A percentile compares a stretch with the other conserved stretches of the same genome.
Evolutionary conservation across 2,113 vertebrate species (phyloP).

Genomic region (Sorex fumeus): DNA sequence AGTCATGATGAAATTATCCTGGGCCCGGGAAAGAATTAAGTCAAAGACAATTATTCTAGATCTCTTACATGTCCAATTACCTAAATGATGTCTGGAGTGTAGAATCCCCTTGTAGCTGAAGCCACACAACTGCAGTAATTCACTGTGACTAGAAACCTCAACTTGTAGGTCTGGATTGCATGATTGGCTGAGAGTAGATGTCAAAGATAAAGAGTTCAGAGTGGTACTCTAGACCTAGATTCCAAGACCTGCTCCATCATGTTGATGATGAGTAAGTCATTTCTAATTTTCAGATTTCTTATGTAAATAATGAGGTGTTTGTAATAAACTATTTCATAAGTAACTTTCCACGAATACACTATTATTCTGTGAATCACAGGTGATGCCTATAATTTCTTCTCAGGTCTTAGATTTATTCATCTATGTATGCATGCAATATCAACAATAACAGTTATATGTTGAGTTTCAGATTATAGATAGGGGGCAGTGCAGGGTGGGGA

Average conservation of each 20-base stretch:
- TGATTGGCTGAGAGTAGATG: background rate
- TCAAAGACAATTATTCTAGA: background rate
- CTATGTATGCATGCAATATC: background rate
- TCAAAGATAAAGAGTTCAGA: background rate
- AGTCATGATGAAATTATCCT: background rate
- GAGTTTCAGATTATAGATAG: too few relatives aligned
- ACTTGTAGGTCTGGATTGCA: background rate
- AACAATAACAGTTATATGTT: background rate
- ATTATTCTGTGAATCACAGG: background rate
- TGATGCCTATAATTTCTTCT: background rate
- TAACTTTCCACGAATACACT: background rate
- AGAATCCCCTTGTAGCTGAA: background rate
- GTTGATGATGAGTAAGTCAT: conserved; percentile 9
- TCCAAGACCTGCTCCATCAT: background rate
- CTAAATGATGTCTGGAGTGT: background rate
- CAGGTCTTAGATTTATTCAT: background rate
- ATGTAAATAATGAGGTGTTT: background rate
- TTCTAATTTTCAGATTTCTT: background rate
- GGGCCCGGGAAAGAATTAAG: background rate
- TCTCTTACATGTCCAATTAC: background rate
- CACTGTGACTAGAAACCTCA: background rate
- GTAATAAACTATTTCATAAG: background rate
- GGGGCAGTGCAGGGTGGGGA: too few relatives aligned
- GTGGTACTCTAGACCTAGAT: background rate
- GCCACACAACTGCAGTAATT: background rate